Percentiles rank a stretch among this genome's conserved stretches.
Evolutionary conservation across 2,888 invertebrate genomes (phyloP).

Genomic region (Ischnura elegans): DNA sequence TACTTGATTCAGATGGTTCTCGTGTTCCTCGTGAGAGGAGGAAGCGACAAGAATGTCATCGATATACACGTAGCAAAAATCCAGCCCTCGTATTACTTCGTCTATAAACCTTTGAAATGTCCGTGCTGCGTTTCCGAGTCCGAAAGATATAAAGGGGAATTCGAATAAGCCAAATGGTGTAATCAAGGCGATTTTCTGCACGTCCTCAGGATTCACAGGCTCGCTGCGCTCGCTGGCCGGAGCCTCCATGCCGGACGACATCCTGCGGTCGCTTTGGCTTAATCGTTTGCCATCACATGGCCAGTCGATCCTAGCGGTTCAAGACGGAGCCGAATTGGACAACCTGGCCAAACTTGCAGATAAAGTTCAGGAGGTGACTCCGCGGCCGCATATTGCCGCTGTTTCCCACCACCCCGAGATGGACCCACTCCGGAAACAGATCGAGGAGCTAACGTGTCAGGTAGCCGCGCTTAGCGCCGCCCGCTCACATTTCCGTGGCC

Average conservation of each 20-base stretch:
- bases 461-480: not conserved
- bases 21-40: too few species aligned
- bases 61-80: too few species aligned
- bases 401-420: not conserved
- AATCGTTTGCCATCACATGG: conserved; percentile 68
- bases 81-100: too few species aligned
- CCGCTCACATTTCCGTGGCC: not conserved
- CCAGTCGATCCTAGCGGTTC: conserved; percentile 70
- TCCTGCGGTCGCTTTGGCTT: too few species aligned
- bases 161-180: too few species aligned
- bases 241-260: conserved; percentile 69
- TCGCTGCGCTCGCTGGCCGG: conserved; percentile 72
- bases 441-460: not conserved
- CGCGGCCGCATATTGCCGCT: not conserved
- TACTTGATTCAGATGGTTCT: too few species aligned
- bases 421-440: not conserved
- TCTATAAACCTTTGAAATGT: too few species aligned
- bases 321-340: conserved; percentile 68
- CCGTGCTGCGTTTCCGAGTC: too few species aligned
- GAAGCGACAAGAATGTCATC: too few species aligned
- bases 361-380: not conserved
- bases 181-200: conserved; percentile 53
- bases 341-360: conserved; percentile 70
- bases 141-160: too few species aligned
- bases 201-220: conserved; percentile 73